These are phyloP conservation scores for Psittacula cyanocephala DNA, from an alignment of 2,113 vertebrate genomes.

Conservation along the genomic window DNA sequence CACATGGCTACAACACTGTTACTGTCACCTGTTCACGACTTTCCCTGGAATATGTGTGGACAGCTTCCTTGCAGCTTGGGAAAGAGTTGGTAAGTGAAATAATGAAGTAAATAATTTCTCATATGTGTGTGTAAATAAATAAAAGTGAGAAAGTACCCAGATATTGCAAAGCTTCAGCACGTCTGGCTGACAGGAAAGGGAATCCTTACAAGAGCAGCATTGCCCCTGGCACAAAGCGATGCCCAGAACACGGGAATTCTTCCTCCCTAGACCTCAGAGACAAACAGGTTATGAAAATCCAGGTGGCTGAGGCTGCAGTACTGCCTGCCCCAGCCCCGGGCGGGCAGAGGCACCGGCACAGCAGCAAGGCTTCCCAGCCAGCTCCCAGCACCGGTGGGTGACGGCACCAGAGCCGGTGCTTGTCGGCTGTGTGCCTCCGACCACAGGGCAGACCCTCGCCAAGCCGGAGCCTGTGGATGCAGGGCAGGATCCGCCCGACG, in stretches of 20 bases:
- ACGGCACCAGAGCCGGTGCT: accelerated
- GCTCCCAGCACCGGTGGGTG: neutral
- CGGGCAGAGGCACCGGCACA: neutral
- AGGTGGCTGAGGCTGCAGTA: neutral
- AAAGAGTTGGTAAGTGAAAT: neutral
- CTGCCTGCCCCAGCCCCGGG: neutral
- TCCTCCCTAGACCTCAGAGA: neutral
- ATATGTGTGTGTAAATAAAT: neutral
- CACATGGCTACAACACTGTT: neutral
- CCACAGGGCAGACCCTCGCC: neutral
- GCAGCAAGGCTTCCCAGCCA: neutral
- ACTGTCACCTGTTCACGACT: accelerated
- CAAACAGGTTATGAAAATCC: neutral
- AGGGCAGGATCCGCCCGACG: accelerated
- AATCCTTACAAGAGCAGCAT: neutral
- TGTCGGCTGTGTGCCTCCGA: accelerated
- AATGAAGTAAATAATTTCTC: neutral
- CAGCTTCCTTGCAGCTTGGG: neutral
- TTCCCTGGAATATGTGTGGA: neutral
- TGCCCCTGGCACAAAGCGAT: neutral
- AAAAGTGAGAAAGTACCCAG: neutral
- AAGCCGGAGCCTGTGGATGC: accelerated
- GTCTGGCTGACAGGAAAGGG: neutral
- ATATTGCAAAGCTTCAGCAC: neutral
- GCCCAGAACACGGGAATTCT: neutral